These are phyloP conservation scores for Hippocampus kuda DNA, from an alignment of 2,797 vertebrate species.

Conservation along the genomic window DNA sequence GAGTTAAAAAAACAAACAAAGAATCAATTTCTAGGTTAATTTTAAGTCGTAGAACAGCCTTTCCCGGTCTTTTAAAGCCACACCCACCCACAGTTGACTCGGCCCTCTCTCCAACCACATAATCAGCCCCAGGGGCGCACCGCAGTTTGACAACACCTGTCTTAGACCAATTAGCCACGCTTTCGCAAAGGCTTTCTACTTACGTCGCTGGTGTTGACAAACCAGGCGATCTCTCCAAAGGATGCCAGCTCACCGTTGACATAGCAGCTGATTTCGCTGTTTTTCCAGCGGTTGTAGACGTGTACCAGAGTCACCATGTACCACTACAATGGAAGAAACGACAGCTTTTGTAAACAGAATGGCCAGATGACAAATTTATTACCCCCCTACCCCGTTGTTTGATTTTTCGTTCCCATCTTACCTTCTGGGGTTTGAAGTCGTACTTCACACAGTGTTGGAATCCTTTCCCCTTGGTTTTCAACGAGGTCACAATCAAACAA, in stretches of 20 bases:
- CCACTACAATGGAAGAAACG: slow-evolving; percentile 71
- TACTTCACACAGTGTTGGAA: slow-evolving; percentile 98
- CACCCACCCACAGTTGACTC: background rate
- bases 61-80: background rate
- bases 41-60: background rate
- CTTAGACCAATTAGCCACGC: background rate
- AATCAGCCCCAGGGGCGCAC: background rate
- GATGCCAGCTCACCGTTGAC: slow-evolving; percentile 95
- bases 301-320: slow-evolving; percentile 98
- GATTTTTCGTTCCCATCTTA: slow-evolving; percentile 39
- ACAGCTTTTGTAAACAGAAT: slow-evolving; percentile 3
- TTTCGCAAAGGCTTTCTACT: slow-evolving; percentile 52
- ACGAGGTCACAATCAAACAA: slow-evolving; percentile 91
- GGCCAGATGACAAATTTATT: background rate
- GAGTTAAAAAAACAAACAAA: no score
- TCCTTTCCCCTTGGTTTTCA: slow-evolving; percentile 97
- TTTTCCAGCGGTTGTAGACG: slow-evolving; percentile 97
- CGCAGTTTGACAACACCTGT: background rate
- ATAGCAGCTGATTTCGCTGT: slow-evolving; percentile 93
- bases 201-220: slow-evolving; percentile 95
- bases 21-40: background rate
- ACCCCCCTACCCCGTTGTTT: background rate
- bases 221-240: slow-evolving; percentile 94
- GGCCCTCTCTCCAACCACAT: background rate
- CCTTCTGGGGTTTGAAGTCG: slow-evolving; percentile 99